Evolutionary conservation across 2,888 invertebrate genomes (phyloP), one percentile per base, ranked within the genome.

Genomic region (Xylota segnis): DNA sequence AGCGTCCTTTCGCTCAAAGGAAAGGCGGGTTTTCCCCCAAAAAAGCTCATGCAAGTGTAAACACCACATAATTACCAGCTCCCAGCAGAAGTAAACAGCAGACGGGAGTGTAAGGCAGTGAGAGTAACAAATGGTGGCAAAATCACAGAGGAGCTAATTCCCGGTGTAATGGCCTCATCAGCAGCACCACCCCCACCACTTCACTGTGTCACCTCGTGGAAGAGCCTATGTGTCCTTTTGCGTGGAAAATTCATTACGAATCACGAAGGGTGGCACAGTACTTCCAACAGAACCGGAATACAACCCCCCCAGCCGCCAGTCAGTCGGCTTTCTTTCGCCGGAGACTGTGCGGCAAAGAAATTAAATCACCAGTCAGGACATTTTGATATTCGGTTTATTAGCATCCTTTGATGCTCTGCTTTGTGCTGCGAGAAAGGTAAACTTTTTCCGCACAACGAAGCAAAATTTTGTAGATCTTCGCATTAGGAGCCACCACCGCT

Each of bases 71-170:
- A 56, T 65, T 75, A 65, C 65, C 12, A 56, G 43, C 9, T 27
- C 27, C 34, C 16, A 47, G 50, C 10, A 18, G 18, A 14, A 65
- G 50, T 16, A 50, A 50, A 29, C 50, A 40, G 34, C 14, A 45
- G 12, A 14, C 47, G 18, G 47, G 18, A 65, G n/a, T n/a, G n/a
- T 12, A 37, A 37, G 18, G 18, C 45, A 37, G 63, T 32, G 16
- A 10, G 45, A 58, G 45, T n/a, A 32, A 18, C 37, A 34, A 66
- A 66, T 52, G 43, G 29, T 40, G 71, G 72, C 16, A 52, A 63
- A 23, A 61, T 54, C 72, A 29, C 52, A 43, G 54, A 37, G 63
- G 45, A 54, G 32, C 23, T 65, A 63, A 74, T 74, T 74, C 45
- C 9, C 6, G 54, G 63, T 54, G 32, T 63, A 54, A 74, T 23